Percentiles rank a stretch among this genome's conserved stretches.
phyloP scores from a whole-genome alignment of 2,797 vertebrate genomes.

The Lepidocolaptes lacrymiger region DNA sequence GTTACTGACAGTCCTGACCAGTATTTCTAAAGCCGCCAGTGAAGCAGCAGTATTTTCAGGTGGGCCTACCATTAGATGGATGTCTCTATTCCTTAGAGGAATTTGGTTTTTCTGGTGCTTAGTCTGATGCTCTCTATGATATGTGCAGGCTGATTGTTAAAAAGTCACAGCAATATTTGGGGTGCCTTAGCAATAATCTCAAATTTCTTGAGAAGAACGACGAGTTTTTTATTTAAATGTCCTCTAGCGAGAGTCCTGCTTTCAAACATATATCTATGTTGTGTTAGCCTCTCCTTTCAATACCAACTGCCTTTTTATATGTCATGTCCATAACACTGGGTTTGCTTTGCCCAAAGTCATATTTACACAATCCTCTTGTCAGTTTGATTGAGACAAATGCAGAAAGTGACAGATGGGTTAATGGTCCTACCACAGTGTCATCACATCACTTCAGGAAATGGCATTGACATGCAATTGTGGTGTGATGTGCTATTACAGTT shows the following conservation, averaged over 20 bases:
- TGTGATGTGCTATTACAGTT: not conserved
- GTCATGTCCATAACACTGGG: not conserved
- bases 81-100: not conserved
- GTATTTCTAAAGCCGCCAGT: not conserved
- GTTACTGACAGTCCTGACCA: not conserved
- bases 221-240: conserved; percentile 39
- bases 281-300: not conserved
- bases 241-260: not conserved
- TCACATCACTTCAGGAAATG: conserved; percentile 8
- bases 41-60: not conserved
- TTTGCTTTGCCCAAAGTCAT: not conserved
- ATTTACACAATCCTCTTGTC: conserved; percentile 6
- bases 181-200: not conserved
- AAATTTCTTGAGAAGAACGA: not conserved
- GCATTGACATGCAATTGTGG: not conserved
- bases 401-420: conserved; percentile 43
- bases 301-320: not conserved
- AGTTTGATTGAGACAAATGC: conserved; percentile 41
- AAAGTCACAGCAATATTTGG: not conserved
- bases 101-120: not conserved
- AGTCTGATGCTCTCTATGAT: not conserved
- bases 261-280: not conserved
- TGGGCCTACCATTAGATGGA: not conserved
- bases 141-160: not conserved
- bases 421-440: conserved; percentile 11